phyloP scores from a whole-genome alignment of 2,888 invertebrate genomes.

The Melieria crassipennis region DNA sequence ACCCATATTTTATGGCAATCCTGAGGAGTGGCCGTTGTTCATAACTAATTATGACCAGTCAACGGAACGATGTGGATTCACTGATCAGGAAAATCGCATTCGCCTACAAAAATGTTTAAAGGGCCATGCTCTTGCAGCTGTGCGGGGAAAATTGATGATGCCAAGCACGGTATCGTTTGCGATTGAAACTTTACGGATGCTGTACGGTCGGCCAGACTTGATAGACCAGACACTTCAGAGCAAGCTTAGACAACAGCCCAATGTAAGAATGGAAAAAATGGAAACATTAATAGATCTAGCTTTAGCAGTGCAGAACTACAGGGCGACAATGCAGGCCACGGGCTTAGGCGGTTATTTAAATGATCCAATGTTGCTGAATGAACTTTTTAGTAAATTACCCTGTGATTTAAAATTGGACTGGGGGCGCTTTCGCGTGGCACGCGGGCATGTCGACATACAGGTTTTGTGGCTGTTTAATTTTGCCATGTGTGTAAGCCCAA shows the following conservation, averaged over 20 bases:
- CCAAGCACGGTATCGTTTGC: conserved; percentile 25
- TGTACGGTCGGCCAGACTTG: conserved; percentile 6
- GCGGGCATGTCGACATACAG: background rate
- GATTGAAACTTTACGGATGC: conserved; percentile 16
- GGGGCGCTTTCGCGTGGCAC: conserved; percentile 7
- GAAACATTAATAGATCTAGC: background rate
- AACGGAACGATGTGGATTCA: conserved; percentile 25
- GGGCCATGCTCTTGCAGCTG: conserved; percentile 13
- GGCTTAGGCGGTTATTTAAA: conserved; percentile 25
- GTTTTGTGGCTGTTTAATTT: conserved; percentile 7
- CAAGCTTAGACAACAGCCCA: background rate
- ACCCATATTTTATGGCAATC: conserved; percentile 19
- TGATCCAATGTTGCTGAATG: conserved; percentile 27
- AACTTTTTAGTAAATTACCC: conserved; percentile 25
- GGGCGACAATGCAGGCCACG: conserved; percentile 25
- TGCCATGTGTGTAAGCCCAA: conserved; percentile 1
- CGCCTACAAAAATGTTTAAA: conserved; percentile 23
- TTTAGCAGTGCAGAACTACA: conserved; percentile 21
- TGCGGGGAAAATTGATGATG: conserved; percentile 31
- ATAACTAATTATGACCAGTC: conserved; percentile 28
- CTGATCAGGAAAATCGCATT: conserved; percentile 3
- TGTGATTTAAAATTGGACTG: conserved; percentile 14
- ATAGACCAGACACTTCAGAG: conserved; percentile 19
- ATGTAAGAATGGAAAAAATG: background rate
- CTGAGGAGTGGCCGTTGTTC: conserved; percentile 30